Conservation (phyloP, 2,113 vertebrate genomes). For the Myrmophylax atrothorax region DNA sequence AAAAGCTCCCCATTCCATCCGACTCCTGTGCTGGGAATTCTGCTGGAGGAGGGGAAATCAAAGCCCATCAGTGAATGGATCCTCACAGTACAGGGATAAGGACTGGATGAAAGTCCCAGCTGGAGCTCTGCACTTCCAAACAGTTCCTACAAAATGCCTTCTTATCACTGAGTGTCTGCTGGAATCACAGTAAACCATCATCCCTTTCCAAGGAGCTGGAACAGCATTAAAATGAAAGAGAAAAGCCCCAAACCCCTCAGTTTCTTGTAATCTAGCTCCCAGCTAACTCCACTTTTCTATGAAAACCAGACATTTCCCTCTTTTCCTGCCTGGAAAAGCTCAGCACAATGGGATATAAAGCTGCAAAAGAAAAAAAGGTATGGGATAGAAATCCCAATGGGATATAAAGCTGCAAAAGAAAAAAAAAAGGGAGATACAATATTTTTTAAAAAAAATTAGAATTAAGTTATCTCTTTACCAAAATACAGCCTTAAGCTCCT, state of each 20-base stretch:
- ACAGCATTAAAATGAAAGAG: background rate
- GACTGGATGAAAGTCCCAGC: background rate
- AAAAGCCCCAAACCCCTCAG: background rate
- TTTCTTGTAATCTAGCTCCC: background rate
- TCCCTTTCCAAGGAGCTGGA: background rate
- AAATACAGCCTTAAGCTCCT: background rate
- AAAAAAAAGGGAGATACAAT: background rate
- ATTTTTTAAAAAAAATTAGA: background rate
- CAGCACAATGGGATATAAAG: background rate
- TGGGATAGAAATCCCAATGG: too few species aligned
- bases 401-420: background rate
- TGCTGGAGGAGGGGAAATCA: background rate
- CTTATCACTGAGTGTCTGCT: too few species aligned
- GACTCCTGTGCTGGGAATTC: background rate
- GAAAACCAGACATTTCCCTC: background rate
- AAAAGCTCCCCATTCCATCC: background rate
- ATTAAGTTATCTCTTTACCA: background rate
- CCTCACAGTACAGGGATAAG: background rate
- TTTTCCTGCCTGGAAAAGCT: background rate
- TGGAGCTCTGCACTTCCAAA: background rate
- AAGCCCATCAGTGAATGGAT: background rate
- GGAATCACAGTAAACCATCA: background rate
- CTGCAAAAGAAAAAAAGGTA: background rate
- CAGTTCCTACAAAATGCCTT: background rate
- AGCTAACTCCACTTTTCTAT: background rate